Evolutionary conservation across 2,888 invertebrate species (phyloP).

Genomic region (Hedychridium roseum): DNA sequence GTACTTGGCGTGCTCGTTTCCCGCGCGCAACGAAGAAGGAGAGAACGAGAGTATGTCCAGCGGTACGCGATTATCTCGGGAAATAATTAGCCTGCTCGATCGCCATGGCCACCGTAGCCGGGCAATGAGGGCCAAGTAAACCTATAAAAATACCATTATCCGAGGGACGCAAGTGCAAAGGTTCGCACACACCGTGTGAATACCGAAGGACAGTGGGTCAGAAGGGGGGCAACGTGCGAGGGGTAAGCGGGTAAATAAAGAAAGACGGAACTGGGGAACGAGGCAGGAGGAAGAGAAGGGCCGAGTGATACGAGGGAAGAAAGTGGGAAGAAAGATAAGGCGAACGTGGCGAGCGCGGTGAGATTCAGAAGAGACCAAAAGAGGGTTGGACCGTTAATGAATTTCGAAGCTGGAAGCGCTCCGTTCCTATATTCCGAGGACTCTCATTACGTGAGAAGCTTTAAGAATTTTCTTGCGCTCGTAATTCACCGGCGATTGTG

Average conservation of each 20-base stretch:
- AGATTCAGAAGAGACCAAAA: slow-evolving; percentile 8
- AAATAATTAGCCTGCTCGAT: slow-evolving; percentile 44
- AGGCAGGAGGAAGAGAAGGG: slow-evolving; percentile 16
- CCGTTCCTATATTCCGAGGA: slow-evolving; percentile 39
- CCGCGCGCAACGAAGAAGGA: slow-evolving; percentile 7
- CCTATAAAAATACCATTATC: slow-evolving; percentile 50
- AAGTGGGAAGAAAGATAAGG: slow-evolving; percentile 18
- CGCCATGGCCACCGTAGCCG: slow-evolving; percentile 27
- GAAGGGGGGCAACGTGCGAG: not conserved
- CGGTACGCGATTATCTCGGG: slow-evolving; percentile 31
- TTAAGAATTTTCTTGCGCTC: slow-evolving; percentile 47
- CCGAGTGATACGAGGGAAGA: slow-evolving; percentile 14
- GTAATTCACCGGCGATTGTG: slow-evolving; percentile 47
- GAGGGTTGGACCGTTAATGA: slow-evolving; percentile 45
- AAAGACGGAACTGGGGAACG: slow-evolving; percentile 6
- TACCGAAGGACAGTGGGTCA: not conserved
- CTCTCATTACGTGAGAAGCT: slow-evolving; percentile 55
- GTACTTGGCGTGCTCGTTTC: slow-evolving; percentile 5
- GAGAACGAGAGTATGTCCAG: slow-evolving; percentile 16
- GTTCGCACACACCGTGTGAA: slow-evolving; percentile 30
- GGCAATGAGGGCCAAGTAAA: slow-evolving; percentile 37
- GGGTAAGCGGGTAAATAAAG: slow-evolving; percentile 15
- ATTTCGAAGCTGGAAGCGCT: slow-evolving; percentile 44
- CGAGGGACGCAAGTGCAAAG: slow-evolving; percentile 36
- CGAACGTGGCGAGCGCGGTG: too few species aligned